Conservation (phyloP, 1,140 invertebrate species). For the Bicyclus anynana region DNA sequence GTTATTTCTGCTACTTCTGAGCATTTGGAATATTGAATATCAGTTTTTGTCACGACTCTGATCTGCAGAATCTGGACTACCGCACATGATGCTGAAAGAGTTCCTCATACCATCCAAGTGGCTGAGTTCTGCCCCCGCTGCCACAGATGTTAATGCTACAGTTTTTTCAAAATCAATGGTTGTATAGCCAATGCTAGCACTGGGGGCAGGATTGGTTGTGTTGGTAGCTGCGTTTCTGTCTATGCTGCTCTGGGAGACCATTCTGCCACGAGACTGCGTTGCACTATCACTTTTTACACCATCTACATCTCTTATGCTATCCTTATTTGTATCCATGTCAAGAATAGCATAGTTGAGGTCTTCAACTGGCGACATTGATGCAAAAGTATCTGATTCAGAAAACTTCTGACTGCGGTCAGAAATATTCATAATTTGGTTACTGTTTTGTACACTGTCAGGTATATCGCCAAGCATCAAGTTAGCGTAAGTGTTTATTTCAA, state of each 20-base stretch:
- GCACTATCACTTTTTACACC: conserved; percentile 56
- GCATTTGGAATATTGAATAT: too few relatives aligned
- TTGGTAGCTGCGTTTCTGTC: conserved; percentile 37
- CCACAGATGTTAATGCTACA: conserved; percentile 84
- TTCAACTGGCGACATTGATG: conserved; percentile 67
- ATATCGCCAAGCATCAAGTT: conserved; percentile 81
- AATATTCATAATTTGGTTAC: conserved; percentile 37
- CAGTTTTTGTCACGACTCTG: too few relatives aligned
- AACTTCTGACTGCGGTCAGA: conserved; percentile 52
- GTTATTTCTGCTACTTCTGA: too few relatives aligned
- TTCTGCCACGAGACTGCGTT: conserved; percentile 36
- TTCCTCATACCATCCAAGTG: conserved; percentile 60
- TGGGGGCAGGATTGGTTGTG: conserved; percentile 65
- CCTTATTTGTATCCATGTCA: conserved; percentile 80
- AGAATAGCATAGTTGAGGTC: conserved; percentile 85
- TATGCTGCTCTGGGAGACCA: conserved; percentile 59
- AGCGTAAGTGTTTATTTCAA: conserved; percentile 77
- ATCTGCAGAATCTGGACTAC: conserved; percentile 41
- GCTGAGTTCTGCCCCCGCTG: conserved; percentile 50
- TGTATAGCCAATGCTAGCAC: conserved; percentile 86
- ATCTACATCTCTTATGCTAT: conserved; percentile 33
- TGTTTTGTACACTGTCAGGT: conserved; percentile 58
- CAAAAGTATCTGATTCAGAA: conserved; percentile 71
- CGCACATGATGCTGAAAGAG: conserved; percentile 66
- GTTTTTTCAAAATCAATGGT: conserved; percentile 97